Conservation (phyloP, 2,888 invertebrate genomes). For the Plebejus anna region DNA sequence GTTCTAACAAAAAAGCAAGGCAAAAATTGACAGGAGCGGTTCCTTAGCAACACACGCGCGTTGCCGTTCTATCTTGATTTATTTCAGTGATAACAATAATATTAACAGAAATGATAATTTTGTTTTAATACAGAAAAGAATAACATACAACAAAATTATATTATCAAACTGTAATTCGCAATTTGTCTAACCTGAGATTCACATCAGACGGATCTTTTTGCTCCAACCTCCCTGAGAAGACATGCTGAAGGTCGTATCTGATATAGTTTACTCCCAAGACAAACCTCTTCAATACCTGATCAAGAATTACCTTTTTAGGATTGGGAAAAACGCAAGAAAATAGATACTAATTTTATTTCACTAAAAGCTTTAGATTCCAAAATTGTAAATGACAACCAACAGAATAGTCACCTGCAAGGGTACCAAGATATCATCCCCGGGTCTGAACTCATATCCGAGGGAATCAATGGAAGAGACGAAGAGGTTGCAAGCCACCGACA, state of each 20-base stretch:
- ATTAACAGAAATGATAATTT: no score
- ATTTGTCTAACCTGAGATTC: conserved; percentile 57
- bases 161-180: no score
- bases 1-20: no score
- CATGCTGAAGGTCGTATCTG: conserved; percentile 65
- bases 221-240: conserved; percentile 70
- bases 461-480: conserved; percentile 69
- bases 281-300: conserved; percentile 64
- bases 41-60: no score
- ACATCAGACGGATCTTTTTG: conserved; percentile 60
- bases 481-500: conserved; percentile 72
- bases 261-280: conserved; percentile 68
- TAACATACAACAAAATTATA: no score
- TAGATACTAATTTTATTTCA: no score
- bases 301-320: neutral
- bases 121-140: no score
- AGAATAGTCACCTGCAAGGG: conserved; percentile 56
- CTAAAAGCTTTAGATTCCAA: neutral
- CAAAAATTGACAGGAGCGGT: no score
- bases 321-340: neutral
- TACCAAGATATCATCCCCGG: conserved; percentile 77
- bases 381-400: neutral
- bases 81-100: no score
- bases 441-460: conserved; percentile 77
- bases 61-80: no score